Conservation (phyloP, 2,113 vertebrate species). For the Chrysochloris asiatica region DNA sequence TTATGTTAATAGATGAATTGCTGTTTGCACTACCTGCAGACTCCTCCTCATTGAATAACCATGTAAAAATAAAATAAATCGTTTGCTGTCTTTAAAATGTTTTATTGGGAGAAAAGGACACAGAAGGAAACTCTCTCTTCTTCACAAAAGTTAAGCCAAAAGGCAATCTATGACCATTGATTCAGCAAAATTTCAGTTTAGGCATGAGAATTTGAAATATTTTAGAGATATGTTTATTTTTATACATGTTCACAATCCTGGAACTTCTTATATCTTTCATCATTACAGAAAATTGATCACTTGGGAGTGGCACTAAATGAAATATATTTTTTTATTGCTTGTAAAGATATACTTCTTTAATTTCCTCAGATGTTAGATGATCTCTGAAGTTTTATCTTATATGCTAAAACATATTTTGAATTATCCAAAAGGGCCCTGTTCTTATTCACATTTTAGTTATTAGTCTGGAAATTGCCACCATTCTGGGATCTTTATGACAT, state of each 20-base stretch:
- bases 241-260: conserved; percentile 46
- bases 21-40: not conserved
- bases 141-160: conserved; percentile 31
- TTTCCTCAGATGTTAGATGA: conserved; percentile 59
- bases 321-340: conserved; percentile 67
- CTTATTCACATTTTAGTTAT: conserved; percentile 75
- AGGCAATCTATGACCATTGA: not conserved
- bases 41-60: not conserved
- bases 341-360: conserved; percentile 69
- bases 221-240: conserved; percentile 46
- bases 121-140: not conserved
- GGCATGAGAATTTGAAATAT: conserved; percentile 6
- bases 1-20: not conserved
- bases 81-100: not conserved
- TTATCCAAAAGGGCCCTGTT: conserved; percentile 73
- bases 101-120: not conserved
- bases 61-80: not conserved
- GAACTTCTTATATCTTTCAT: conserved; percentile 63
- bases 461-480: conserved; percentile 69
- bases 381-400: conserved; percentile 64
- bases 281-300: conserved; percentile 68
- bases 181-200: conserved; percentile 54
- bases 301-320: conserved; percentile 63
- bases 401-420: conserved; percentile 68
- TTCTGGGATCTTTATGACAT: conserved; percentile 67